Percentiles rank a stretch among this genome's conserved stretches.
phyloP scores from a whole-genome alignment of 2,113 vertebrate species.

The Psilopsiagon aymara region DNA sequence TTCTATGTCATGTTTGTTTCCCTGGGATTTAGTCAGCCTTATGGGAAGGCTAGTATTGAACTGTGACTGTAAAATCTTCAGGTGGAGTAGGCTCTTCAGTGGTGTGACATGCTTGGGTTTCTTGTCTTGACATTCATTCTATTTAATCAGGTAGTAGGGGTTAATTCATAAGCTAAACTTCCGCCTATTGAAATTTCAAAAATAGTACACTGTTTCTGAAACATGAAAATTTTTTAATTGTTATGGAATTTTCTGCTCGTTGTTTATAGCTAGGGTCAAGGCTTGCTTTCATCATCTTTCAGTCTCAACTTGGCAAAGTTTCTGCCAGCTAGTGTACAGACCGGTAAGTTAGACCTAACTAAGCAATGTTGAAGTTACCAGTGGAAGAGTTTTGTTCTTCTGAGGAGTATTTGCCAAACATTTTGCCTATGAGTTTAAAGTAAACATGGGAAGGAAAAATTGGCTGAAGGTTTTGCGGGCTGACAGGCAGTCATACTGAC shows the following conservation, averaged over 20 bases:
- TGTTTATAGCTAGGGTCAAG: not conserved
- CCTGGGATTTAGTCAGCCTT: not conserved
- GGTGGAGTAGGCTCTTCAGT: not conserved
- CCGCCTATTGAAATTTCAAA: not conserved
- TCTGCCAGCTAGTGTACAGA: not conserved
- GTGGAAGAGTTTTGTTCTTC: not conserved
- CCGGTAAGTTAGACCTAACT: not conserved
- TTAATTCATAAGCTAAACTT: not conserved
- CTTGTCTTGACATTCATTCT: not conserved
- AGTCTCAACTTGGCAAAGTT: not conserved
- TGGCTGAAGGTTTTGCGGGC: not conserved
- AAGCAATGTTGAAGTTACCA: not conserved
- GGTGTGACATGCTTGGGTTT: not conserved
- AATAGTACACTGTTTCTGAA: not conserved
- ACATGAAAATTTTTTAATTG: not conserved
- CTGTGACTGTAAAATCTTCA: not conserved
- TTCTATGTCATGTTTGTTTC: not conserved
- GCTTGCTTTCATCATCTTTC: not conserved
- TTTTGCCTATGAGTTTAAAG: not conserved
- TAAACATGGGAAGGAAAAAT: not conserved
- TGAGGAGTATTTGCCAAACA: not conserved
- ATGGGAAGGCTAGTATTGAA: not conserved
- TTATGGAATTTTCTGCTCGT: not conserved
- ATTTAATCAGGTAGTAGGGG: not conserved
- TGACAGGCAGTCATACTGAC: rapidly evolving